Conservation (phyloP, 2,888 invertebrate genomes). For the Lycaena phlaeas region DNA sequence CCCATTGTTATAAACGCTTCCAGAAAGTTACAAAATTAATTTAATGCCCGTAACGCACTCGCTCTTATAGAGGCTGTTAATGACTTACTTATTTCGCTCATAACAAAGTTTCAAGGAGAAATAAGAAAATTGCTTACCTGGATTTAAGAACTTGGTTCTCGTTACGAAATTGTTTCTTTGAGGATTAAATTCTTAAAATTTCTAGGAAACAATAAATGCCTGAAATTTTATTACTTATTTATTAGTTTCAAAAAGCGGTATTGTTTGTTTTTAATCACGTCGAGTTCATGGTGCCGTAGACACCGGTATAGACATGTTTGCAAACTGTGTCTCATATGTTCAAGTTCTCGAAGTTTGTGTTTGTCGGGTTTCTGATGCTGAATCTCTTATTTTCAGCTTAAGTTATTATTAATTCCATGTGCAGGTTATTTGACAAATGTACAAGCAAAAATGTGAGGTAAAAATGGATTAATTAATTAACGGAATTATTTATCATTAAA, state of each 20-base stretch:
- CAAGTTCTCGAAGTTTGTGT: slow-evolving; percentile 1
- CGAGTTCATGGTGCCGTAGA: not conserved
- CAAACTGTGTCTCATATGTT: not conserved
- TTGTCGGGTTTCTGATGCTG: not conserved
- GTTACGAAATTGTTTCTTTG: not conserved
- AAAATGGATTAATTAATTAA: no score
- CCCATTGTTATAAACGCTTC: slow-evolving; percentile 35
- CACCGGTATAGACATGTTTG: not conserved
- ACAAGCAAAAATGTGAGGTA: no score
- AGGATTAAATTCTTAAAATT: not conserved
- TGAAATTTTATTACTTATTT: not conserved
- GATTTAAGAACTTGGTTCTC: slow-evolving; percentile 19
- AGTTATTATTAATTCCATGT: no score
- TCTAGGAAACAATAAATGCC: not conserved
- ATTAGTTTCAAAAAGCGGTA: not conserved
- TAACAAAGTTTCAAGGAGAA: slow-evolving; percentile 29
- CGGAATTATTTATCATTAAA: no score
- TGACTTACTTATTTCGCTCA: slow-evolving; percentile 41
- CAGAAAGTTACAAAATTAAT: slow-evolving; percentile 51
- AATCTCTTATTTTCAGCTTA: not conserved
- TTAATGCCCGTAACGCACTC: slow-evolving; percentile 42
- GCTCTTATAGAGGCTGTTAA: slow-evolving; percentile 34
- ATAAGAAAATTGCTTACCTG: slow-evolving; percentile 26
- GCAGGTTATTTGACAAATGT: no score
- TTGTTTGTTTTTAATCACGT: not conserved